These are phyloP conservation scores for Pollimyrus isidori DNA, from an alignment of 2,113 vertebrate genomes.

Conservation along the genomic window DNA sequence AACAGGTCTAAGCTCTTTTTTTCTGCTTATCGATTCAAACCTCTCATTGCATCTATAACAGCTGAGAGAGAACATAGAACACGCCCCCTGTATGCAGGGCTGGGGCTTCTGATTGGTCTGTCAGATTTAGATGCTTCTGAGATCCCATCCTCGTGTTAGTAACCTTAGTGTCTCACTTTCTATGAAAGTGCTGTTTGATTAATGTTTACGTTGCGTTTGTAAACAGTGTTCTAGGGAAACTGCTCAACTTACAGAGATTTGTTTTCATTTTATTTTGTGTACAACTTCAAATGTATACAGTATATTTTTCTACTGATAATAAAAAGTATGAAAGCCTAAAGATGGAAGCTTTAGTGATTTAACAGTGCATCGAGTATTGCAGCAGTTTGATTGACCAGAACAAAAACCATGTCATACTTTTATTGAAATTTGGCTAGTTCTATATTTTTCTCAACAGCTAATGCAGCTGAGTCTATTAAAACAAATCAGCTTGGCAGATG, in stretches of 20 bases:
- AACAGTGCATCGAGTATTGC: slow-evolving; percentile 55
- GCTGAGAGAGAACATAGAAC: slow-evolving; percentile 69
- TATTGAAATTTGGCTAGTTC: slow-evolving; percentile 5
- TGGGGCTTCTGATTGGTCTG: slow-evolving; percentile 69
- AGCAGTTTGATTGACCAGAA: slow-evolving; percentile 13
- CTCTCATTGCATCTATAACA: slow-evolving; percentile 83
- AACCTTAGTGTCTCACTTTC: slow-evolving; percentile 80
- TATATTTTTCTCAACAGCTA: slow-evolving; percentile 2
- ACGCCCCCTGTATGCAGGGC: slow-evolving; percentile 72
- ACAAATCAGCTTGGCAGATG: background rate
- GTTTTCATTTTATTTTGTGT: slow-evolving; percentile 77
- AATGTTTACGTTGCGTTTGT: slow-evolving; percentile 86
- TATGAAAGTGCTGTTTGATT: slow-evolving; percentile 74
- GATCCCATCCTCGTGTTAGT: slow-evolving; percentile 65
- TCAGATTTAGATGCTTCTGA: slow-evolving; percentile 71
- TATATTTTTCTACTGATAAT: slow-evolving; percentile 86
- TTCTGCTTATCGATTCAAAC: slow-evolving; percentile 79
- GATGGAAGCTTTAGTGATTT: slow-evolving; percentile 86
- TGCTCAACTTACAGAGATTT: slow-evolving; percentile 73
- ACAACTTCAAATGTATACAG: slow-evolving; percentile 83
- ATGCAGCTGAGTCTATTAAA: background rate
- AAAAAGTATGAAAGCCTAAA: slow-evolving; percentile 81
- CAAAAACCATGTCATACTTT: background rate
- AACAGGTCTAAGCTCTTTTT: slow-evolving; percentile 77
- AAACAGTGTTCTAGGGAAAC: slow-evolving; percentile 83